These are phyloP conservation scores for Pavo muticus DNA, from an alignment of 2,113 vertebrate genomes.

Conservation along the genomic window DNA sequence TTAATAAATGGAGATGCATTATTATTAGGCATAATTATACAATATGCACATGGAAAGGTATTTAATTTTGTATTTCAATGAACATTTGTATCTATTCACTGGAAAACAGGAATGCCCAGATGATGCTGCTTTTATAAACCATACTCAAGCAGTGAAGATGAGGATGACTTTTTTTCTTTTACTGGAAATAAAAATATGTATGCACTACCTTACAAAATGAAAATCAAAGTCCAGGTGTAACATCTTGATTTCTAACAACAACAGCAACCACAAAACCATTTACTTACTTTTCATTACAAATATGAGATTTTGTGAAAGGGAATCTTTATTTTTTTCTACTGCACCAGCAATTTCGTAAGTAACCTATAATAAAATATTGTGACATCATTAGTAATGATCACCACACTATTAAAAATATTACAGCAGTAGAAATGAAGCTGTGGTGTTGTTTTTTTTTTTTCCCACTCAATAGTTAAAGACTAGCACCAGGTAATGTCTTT, in stretches of 20 bases:
- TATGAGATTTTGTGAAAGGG: constrained; percentile 92
- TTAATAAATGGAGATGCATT: neutral
- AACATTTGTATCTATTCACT: constrained; percentile 13
- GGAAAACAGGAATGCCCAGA: constrained; percentile 10
- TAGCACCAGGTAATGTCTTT: neutral
- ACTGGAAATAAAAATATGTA: neutral
- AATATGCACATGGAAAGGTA: neutral
- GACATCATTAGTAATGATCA: constrained; percentile 60
- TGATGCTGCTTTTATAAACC: neutral
- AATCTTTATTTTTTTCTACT: constrained; percentile 92
- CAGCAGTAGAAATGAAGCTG: neutral
- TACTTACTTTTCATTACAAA: constrained; percentile 96
- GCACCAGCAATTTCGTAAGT: constrained; percentile 91
- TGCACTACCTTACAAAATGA: neutral
- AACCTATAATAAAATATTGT: constrained; percentile 81
- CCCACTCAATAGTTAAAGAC: neutral
- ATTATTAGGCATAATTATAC: neutral
- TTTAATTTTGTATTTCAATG: constrained; percentile 14
- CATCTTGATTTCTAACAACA: constrained; percentile 1
- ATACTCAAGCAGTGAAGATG: neutral
- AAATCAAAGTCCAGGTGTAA: neutral
- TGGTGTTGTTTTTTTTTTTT: neutral
- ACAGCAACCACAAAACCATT: constrained; percentile 20
- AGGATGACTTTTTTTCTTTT: neutral
- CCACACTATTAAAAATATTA: neutral